Conservation (phyloP, 2,113 vertebrate species). For the Okapia johnstoni region DNA sequence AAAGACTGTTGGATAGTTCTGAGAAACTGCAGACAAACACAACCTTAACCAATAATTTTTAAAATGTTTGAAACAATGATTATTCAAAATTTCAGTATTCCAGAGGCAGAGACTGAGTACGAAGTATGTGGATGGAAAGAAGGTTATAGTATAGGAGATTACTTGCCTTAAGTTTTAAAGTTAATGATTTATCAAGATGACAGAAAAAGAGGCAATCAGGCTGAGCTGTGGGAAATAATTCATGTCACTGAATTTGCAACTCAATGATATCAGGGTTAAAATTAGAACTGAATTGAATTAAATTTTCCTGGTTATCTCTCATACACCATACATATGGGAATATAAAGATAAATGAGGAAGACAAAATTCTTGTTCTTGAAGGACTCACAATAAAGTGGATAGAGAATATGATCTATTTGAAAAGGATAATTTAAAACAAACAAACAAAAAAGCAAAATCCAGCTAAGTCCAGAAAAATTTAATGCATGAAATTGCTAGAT, state of each 20-base stretch:
- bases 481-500: not conserved
- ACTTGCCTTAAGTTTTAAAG: constrained; percentile 48
- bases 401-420: not conserved
- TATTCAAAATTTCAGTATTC: not conserved
- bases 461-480: not conserved
- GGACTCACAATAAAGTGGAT: not conserved
- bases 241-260: constrained; percentile 32
- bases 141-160: not conserved
- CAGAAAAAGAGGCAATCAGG: constrained; percentile 31
- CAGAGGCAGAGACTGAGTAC: not conserved
- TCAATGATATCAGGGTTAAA: constrained; percentile 33
- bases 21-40: not conserved
- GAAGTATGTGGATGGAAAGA: not conserved
- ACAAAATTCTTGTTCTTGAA: not conserved
- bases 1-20: not conserved
- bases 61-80: not conserved
- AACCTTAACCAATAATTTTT: not conserved
- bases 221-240: constrained; percentile 35
- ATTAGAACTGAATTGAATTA: constrained; percentile 54
- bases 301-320: constrained; percentile 7
- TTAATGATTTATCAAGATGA: constrained; percentile 43
- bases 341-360: not conserved
- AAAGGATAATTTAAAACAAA: not conserved
- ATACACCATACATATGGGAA: not conserved
- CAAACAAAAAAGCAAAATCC: not conserved